phyloP scores from a whole-genome alignment of 2,113 vertebrate genomes.

The Psilopogon haemacephalus region DNA sequence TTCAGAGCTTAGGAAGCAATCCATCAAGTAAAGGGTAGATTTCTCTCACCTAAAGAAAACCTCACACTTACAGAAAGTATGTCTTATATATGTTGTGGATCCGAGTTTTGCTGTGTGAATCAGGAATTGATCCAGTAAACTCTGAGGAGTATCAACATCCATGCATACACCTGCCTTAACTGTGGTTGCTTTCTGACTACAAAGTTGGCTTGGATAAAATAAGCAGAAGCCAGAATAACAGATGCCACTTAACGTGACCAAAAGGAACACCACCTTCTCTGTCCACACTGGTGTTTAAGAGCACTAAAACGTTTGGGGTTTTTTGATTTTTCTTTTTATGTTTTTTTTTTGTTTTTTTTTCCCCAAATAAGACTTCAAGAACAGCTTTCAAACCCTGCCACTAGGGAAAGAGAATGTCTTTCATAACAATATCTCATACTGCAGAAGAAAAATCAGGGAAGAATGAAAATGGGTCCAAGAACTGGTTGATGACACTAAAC shows the following conservation, averaged over 20 bases:
- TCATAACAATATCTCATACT: neutral
- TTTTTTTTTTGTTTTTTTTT: too few species aligned
- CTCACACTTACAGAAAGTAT: neutral
- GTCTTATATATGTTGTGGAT: neutral
- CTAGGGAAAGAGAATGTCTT: neutral
- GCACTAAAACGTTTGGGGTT: neutral
- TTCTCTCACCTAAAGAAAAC: neutral
- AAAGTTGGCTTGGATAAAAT: neutral
- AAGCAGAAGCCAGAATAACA: neutral
- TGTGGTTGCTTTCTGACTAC: neutral
- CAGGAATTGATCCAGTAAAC: neutral
- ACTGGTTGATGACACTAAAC: accelerated
- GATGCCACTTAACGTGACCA: neutral
- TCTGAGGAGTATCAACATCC: neutral
- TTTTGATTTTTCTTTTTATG: too few species aligned
- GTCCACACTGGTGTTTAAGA: neutral
- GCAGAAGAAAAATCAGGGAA: neutral
- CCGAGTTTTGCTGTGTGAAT: neutral
- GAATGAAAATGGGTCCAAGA: neutral
- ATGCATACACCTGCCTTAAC: neutral
- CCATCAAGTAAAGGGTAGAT: neutral
- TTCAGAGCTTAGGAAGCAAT: neutral
- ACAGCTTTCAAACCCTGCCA: neutral
- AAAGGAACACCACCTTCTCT: neutral
- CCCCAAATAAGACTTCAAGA: neutral